Conservation (phyloP, 2,888 invertebrate species). For the Helobdella robusta region DNA sequence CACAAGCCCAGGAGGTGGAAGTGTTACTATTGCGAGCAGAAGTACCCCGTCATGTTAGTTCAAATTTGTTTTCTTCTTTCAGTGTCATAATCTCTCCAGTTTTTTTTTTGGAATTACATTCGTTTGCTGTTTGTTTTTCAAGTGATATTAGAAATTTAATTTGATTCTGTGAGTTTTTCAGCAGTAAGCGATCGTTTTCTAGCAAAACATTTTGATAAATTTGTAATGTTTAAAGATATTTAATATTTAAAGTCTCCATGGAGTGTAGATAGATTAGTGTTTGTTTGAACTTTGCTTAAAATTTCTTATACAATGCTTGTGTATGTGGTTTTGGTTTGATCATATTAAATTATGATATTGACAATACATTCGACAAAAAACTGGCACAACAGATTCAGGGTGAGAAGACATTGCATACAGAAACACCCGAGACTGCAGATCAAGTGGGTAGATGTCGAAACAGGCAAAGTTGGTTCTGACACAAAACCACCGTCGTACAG, state of each 20-base stretch:
- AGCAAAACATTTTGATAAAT: neutral
- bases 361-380: no score
- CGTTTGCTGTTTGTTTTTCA: no score
- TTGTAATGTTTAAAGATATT: no score
- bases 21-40: constrained; percentile 32
- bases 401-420: constrained; percentile 29
- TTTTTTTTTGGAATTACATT: no score
- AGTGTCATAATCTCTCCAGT: neutral
- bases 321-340: no score
- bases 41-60: constrained; percentile 32
- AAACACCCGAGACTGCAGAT: constrained; percentile 28
- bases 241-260: no score
- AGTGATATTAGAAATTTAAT: neutral
- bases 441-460: constrained; percentile 28
- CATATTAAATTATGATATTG: no score
- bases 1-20: constrained; percentile 33
- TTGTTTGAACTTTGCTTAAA: no score
- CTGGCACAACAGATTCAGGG: constrained; percentile 30
- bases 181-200: neutral
- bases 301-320: no score
- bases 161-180: neutral
- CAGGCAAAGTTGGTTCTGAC: constrained; percentile 18
- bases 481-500: neutral
- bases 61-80: neutral
- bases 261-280: no score